These are phyloP conservation scores for Cryptotermes secundus DNA, from an alignment of 1,140 invertebrate genomes.

Conservation along the genomic window DNA sequence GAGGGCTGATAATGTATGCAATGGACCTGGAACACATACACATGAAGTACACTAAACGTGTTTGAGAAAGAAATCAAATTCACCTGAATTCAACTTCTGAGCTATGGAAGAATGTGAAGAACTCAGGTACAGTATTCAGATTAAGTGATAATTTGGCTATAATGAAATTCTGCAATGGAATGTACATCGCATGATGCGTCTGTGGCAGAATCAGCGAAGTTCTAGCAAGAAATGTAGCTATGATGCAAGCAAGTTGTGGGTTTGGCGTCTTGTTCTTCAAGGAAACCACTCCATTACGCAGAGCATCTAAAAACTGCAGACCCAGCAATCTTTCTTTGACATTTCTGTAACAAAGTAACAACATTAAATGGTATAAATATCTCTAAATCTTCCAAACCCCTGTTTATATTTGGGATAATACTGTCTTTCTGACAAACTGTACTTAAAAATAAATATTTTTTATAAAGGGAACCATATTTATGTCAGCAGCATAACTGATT, in stretches of 20 bases:
- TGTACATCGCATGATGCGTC: conserved; percentile 67
- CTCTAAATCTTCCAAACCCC: too few relatives aligned
- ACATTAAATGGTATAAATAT: too few relatives aligned
- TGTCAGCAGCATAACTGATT: too few relatives aligned
- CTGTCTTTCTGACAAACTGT: too few relatives aligned
- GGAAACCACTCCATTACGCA: conserved; percentile 51
- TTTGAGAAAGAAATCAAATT: not conserved
- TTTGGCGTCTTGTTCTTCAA: conserved; percentile 46
- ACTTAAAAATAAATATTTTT: too few relatives aligned
- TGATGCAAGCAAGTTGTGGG: conserved; percentile 62
- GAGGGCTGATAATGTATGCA: too few relatives aligned
- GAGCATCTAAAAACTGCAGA: conserved; percentile 51
- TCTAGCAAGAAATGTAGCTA: conserved; percentile 68
- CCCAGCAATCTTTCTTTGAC: conserved; percentile 52
- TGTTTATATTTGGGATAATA: too few relatives aligned
- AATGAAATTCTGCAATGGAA: conserved; percentile 66
- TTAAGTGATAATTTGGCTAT: conserved; percentile 67
- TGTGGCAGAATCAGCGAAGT: conserved; percentile 62
- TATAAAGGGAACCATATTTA: too few relatives aligned
- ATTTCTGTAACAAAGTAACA: conserved; percentile 43
- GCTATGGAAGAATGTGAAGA: conserved; percentile 70
- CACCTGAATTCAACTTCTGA: conserved; percentile 59
- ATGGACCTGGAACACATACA: too few relatives aligned
- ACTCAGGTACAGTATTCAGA: conserved; percentile 72
- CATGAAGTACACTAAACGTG: not conserved